These are phyloP conservation scores for Auanema sp. DNA, from an alignment of 2,888 invertebrate species.

Conservation along the genomic window DNA sequence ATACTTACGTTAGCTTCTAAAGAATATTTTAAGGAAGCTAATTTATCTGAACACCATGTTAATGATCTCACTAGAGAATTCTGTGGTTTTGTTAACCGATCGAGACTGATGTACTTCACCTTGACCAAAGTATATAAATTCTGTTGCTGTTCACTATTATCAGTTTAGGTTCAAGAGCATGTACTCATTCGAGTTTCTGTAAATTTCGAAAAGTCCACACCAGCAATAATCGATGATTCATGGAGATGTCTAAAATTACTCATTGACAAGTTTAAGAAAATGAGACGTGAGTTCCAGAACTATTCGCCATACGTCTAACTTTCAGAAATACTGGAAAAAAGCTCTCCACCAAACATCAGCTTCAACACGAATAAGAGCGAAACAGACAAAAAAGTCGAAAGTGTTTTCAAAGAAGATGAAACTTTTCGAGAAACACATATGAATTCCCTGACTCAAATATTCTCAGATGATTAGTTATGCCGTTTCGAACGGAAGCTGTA, in stretches of 20 bases:
- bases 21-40: slow-evolving; percentile 15
- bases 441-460: no score
- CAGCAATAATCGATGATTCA: slow-evolving; percentile 18
- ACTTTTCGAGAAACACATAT: no score
- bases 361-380: no score
- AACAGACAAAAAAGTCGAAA: no score
- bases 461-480: no score
- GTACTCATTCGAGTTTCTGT: slow-evolving; percentile 21
- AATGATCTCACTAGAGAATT: slow-evolving; percentile 25
- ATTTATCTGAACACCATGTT: slow-evolving; percentile 12
- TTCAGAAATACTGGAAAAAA: no score
- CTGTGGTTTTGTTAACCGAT: slow-evolving; percentile 30
- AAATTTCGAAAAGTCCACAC: slow-evolving; percentile 11
- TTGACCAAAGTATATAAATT: slow-evolving; percentile 11
- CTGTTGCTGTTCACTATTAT: neutral
- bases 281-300: slow-evolving; percentile 8
- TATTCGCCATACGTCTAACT: no score
- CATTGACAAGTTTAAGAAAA: slow-evolving; percentile 15
- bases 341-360: no score
- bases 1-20: slow-evolving; percentile 2
- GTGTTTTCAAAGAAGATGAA: no score
- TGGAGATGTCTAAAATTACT: slow-evolving; percentile 7
- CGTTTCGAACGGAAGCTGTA: no score
- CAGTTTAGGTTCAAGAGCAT: slow-evolving; percentile 15
- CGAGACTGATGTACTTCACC: slow-evolving; percentile 29